Base-by-base conservation (phyloP, 2,888 invertebrate species). In the Scaptomyza tumidula region DNA sequence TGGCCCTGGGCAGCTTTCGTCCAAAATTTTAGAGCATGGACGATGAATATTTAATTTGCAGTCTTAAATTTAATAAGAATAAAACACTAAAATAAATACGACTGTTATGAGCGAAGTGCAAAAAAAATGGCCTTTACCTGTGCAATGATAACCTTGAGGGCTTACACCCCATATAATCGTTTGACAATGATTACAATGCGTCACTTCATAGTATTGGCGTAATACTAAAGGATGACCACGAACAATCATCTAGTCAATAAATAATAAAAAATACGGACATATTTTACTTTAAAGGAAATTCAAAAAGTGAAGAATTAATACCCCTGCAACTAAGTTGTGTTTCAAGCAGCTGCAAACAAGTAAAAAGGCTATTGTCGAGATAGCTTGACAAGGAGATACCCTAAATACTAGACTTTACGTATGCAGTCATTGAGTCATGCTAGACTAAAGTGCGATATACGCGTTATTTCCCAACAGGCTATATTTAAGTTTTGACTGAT, bases 91-190 rank as follows among this genome's bases (percentile, higher is more conserved):
- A 7, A 24, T 67, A 46, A 29, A 13, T 27, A 41, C 31, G 35
- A 35, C 13, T 9, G 16, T 45, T 27, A 19, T 24, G 10, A 43
- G 48, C 14, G 13, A 14, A 2, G 10, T 29, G 1, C 4, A 7
- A 10, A 6, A 3, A 3, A 11, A 35, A 46, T 41, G 9, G 19
- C n/a, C 9, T 93, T 93, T 93, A 98, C 98, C 96, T 90, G 96
- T 95, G 93, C 99, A 99, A 90, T 98, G 96, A 94, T 97, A 98
- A 62, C 98, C 99, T 93, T 99, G 99, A 76, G 98, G 98, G 88
- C 98, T 98, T 67, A 99, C 96, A 53, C 99, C 99, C 94, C 97
- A 97, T 83, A 99, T 96, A 78, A 97, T 96, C 90, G 95, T 94
- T 90, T 97, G 96, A 93, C 99, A 99, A 93, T 97, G 96, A 93